phyloP scores from a whole-genome alignment of 2,113 vertebrate species.

The Sterrhoptilus dennistouni region DNA sequence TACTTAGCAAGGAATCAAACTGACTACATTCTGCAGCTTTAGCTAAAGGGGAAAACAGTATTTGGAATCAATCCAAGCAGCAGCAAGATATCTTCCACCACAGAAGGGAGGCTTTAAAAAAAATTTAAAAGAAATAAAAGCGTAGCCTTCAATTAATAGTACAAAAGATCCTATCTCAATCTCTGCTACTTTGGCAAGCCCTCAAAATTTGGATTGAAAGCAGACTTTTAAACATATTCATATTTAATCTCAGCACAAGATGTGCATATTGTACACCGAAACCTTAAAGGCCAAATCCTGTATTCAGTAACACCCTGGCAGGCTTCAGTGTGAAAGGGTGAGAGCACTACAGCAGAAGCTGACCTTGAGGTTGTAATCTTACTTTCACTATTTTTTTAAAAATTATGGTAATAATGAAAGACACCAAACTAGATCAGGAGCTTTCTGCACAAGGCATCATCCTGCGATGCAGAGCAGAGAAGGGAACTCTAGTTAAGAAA shows the following conservation, averaged over 20 bases:
- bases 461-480: not conserved
- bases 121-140: slow-evolving; percentile 45
- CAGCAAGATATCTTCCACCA: slow-evolving; percentile 51
- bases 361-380: slow-evolving; percentile 11
- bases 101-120: slow-evolving; percentile 42
- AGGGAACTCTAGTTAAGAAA: not conserved
- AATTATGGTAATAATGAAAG: not conserved
- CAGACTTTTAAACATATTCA: slow-evolving; percentile 55
- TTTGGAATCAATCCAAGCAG: slow-evolving; percentile 51
- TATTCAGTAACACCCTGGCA: slow-evolving; percentile 8
- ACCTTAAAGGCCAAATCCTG: slow-evolving; percentile 39
- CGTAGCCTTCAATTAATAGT: slow-evolving; percentile 49
- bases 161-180: slow-evolving; percentile 57
- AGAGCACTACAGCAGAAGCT: not conserved
- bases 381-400: not conserved
- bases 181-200: slow-evolving; percentile 47
- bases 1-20: slow-evolving; percentile 58
- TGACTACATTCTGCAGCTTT: slow-evolving; percentile 55
- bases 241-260: slow-evolving; percentile 50
- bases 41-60: slow-evolving; percentile 37
- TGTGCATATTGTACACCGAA: not conserved
- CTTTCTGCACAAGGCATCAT: not conserved
- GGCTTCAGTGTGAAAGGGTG: not conserved
- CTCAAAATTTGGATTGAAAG: slow-evolving; percentile 63
- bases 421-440: not conserved